Conservation (phyloP, 2,113 vertebrate species). For the Chamaea fasciata region DNA sequence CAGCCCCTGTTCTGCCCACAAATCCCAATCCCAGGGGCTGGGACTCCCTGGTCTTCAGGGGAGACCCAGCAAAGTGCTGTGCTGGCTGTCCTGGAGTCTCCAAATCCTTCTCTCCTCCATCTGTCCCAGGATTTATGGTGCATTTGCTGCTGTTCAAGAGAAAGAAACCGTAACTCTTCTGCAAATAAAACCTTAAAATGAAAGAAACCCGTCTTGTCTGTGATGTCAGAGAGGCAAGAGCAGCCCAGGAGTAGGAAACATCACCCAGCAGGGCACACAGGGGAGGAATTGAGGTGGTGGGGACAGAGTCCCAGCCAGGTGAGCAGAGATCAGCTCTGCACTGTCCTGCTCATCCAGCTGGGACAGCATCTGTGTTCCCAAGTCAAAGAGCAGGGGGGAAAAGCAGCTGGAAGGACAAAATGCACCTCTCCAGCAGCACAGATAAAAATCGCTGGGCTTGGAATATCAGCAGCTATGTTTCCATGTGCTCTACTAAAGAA, state of each 20-base stretch:
- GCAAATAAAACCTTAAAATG: neutral
- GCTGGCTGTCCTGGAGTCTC: neutral
- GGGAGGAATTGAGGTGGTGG: neutral
- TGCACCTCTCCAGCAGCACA: neutral
- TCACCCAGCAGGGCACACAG: neutral
- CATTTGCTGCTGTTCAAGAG: neutral
- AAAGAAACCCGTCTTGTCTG: neutral
- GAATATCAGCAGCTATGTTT: neutral
- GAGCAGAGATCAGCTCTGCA: neutral
- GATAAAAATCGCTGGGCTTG: neutral
- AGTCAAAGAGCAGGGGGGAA: neutral
- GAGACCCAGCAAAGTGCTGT: neutral
- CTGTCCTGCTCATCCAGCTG: neutral
- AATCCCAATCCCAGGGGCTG: neutral
- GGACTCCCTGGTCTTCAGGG: neutral
- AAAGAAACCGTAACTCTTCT: neutral
- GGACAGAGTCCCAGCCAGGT: neutral
- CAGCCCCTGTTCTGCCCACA: neutral
- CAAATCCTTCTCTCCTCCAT: neutral
- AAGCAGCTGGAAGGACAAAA: neutral
- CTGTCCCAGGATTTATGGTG: neutral
- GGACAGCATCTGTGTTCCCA: neutral
- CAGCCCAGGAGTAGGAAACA: fast-evolving
- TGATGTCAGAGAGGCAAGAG: neutral
- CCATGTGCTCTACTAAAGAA: neutral